Conservation (phyloP, 2,113 vertebrate species). For the Chinchilla lanigera region DNA sequence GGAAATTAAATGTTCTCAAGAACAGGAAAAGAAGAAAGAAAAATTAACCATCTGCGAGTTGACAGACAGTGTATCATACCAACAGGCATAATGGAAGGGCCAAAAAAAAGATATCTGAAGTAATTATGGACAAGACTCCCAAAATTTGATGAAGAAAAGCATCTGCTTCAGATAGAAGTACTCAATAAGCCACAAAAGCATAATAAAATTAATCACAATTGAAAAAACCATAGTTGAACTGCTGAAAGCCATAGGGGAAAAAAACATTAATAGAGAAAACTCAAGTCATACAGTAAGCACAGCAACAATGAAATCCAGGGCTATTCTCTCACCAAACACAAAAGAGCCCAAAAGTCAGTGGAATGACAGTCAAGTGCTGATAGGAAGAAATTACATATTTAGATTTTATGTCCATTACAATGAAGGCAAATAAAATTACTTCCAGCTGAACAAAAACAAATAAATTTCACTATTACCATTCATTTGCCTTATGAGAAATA, state of each 20-base stretch:
- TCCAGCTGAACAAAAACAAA: background rate
- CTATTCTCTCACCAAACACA: background rate
- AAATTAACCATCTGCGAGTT: background rate
- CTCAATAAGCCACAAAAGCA: background rate
- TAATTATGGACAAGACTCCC: background rate
- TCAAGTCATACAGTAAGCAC: background rate
- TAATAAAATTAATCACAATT: constrained; percentile 9
- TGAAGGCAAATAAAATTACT: background rate
- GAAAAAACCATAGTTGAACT: background rate
- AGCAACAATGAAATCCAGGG: background rate
- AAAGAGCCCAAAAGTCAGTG: background rate
- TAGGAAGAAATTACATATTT: background rate
- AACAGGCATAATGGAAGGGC: background rate
- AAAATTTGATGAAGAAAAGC: background rate
- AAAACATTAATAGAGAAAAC: background rate
- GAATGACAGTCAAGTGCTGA: background rate
- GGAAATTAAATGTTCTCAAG: background rate
- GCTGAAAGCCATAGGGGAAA: background rate
- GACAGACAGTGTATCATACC: background rate
- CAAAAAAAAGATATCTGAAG: background rate
- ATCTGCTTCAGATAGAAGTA: background rate
- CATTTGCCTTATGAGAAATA: background rate
- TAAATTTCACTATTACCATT: background rate
- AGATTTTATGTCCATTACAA: background rate
- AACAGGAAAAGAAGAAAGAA: background rate